These are phyloP conservation scores for Heliconius sara DNA, from an alignment of 2,888 invertebrate species.

Conservation along the genomic window DNA sequence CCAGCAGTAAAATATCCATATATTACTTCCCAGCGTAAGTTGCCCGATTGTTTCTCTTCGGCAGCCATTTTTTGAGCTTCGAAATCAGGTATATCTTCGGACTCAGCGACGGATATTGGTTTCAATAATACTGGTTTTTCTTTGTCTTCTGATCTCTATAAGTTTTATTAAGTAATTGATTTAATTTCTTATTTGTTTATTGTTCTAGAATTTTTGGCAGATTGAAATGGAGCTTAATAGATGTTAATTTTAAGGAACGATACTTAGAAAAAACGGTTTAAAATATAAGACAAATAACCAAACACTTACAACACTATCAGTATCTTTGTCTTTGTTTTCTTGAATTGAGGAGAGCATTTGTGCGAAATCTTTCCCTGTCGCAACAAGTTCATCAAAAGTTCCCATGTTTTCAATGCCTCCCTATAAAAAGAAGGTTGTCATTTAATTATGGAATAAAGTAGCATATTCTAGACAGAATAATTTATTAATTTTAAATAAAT, in stretches of 20 bases:
- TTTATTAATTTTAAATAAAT: background rate
- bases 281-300: background rate
- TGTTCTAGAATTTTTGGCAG: background rate
- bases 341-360: slow-evolving; percentile 76
- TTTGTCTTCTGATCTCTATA: slow-evolving; percentile 60
- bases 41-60: slow-evolving; percentile 73
- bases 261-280: background rate
- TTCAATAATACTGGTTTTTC: slow-evolving; percentile 55
- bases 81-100: slow-evolving; percentile 64
- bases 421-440: slow-evolving; percentile 56
- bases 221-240: background rate
- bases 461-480: too few species aligned
- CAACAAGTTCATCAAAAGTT: slow-evolving; percentile 82
- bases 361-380: slow-evolving; percentile 84
- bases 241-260: background rate
- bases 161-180: slow-evolving; percentile 7
- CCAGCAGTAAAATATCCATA: slow-evolving; percentile 70
- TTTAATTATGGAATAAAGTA: background rate
- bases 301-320: slow-evolving; percentile 63
- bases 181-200: background rate
- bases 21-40: slow-evolving; percentile 72
- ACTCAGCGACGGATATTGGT: slow-evolving; percentile 56
- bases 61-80: slow-evolving; percentile 71
- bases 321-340: slow-evolving; percentile 73
- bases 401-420: slow-evolving; percentile 85